Conservation (phyloP, 2,797 vertebrate species). For the Sebastes cheni region DNA sequence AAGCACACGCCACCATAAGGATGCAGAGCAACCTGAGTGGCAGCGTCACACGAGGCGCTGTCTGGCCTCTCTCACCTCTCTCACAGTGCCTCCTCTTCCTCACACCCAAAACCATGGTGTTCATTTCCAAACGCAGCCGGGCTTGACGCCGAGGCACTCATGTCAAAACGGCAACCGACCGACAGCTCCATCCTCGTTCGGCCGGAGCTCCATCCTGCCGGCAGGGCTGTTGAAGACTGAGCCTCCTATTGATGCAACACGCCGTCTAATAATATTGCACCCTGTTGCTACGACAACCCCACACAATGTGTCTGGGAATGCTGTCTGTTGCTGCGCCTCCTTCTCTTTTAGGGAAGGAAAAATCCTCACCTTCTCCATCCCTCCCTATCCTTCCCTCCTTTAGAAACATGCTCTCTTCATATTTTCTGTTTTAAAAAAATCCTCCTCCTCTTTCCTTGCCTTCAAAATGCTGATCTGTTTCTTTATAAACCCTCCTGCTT, state of each 20-base stretch:
- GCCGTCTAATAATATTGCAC: constrained; percentile 68
- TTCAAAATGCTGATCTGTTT: background rate
- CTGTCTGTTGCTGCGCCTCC: constrained; percentile 55
- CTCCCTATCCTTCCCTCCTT: background rate
- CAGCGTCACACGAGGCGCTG: constrained; percentile 46
- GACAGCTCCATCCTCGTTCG: constrained; percentile 52
- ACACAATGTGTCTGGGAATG: constrained; percentile 79
- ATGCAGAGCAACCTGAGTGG: constrained; percentile 50
- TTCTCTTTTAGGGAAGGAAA: constrained; percentile 51
- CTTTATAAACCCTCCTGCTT: background rate
- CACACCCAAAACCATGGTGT: constrained; percentile 64
- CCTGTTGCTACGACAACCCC: constrained; percentile 75
- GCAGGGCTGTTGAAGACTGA: constrained; percentile 59
- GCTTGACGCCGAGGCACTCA: constrained; percentile 43
- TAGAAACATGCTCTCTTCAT: constrained; percentile 4
- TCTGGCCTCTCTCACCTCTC: constrained; percentile 72
- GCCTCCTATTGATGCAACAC: constrained; percentile 72
- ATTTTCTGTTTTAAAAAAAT: background rate
- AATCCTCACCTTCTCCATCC: constrained; percentile 46
- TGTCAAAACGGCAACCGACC: constrained; percentile 38
- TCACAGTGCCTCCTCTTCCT: constrained; percentile 77
- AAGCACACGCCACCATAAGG: constrained; percentile 34
- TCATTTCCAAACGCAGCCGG: constrained; percentile 61
- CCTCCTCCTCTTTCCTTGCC: background rate
- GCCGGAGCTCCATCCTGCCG: constrained; percentile 65